Evolutionary conservation across 2,113 vertebrate species (phyloP), one percentile per base, ranked within the genome.

Genomic region (Hydropotes inermis): DNA sequence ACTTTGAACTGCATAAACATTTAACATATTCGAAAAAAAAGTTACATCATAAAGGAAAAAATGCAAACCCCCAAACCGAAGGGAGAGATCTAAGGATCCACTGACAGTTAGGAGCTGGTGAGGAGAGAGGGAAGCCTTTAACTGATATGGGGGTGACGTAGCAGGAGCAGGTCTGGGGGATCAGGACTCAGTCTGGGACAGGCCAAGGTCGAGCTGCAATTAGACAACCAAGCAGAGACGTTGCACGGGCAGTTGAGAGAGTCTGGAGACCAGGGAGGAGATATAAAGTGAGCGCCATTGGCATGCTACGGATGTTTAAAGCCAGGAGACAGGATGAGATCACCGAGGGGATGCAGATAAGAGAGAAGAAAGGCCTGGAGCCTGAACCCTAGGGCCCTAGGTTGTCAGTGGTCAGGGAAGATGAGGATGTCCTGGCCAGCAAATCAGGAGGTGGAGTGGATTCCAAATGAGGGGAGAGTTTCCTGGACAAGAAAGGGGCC

Each of bases 231-330:
- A n/a, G 36, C 17, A 14, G 36, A 89, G 87, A 79, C 10, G 2
- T 0, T 47, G 39, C 50, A 30, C 23, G 21, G 16, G 14, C 28
- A 27, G 30, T 6, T 19, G 52, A 11, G 6, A 17, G 27, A 74
- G n/a, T 36, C 30, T 70, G 86, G 83, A n/a, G 21, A 16, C 33
- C 64, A 23, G 19, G 13, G 45, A 25, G 33, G 55, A 17, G 8
- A 50, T 16, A 3, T 14, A 45, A 87, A 28, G 5, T 14, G 54
- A 55, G 36, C 0, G 2, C 78, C 23, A 1, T 0, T 1, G 27
- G 64, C 45, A 36, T 3, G 30, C 2, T 36, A 52, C 9, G 28
- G 45, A 50, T 39, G 21, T 30, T 36, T n/a, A 14, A 76, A 86
- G 28, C 33, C 90, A 45, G 2, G 10, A 58, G 50, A 36, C 52